These are phyloP conservation scores for Lutjanus erythropterus DNA, from an alignment of 2,113 vertebrate species.

Conservation along the genomic window DNA sequence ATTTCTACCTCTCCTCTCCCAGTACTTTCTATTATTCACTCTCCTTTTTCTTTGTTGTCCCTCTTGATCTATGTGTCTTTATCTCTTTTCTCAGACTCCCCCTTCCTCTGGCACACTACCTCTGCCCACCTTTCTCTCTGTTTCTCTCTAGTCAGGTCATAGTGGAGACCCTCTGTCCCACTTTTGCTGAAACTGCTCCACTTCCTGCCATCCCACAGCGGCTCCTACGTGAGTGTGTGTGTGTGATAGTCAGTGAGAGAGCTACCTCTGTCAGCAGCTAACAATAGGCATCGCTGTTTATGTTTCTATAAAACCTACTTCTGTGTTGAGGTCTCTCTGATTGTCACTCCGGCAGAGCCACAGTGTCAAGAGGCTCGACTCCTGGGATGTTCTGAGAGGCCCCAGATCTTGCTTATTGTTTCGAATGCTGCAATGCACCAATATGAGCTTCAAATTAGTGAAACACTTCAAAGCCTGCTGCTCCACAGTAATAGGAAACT, in stretches of 20 bases:
- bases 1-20: background rate
- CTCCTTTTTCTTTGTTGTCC: background rate
- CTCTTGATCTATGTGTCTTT: conserved; percentile 7
- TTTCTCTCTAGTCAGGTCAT: conserved; percentile 54
- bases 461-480: conserved; percentile 1
- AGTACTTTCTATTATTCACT: conserved; percentile 25
- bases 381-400: conserved; percentile 1
- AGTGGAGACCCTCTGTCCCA: conserved; percentile 69
- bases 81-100: conserved; percentile 22
- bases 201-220: conserved; percentile 59
- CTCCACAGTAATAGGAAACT: background rate
- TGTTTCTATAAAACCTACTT: conserved; percentile 46
- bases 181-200: conserved; percentile 69
- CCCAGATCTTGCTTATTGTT: conserved; percentile 41
- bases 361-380: conserved; percentile 42
- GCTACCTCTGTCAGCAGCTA: conserved; percentile 29
- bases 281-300: conserved; percentile 45
- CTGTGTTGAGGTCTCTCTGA: conserved; percentile 25
- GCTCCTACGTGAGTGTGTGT: background rate
- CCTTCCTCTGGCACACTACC: background rate
- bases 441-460: conserved; percentile 18
- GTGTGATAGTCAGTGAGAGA: background rate
- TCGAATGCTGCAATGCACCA: conserved; percentile 29
- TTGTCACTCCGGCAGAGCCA: conserved; percentile 7
- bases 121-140: background rate